Evolutionary conservation across 1,140 invertebrate species (phyloP), one percentile per base, ranked within the genome.

Genomic region (Bactericera cockerelli): DNA sequence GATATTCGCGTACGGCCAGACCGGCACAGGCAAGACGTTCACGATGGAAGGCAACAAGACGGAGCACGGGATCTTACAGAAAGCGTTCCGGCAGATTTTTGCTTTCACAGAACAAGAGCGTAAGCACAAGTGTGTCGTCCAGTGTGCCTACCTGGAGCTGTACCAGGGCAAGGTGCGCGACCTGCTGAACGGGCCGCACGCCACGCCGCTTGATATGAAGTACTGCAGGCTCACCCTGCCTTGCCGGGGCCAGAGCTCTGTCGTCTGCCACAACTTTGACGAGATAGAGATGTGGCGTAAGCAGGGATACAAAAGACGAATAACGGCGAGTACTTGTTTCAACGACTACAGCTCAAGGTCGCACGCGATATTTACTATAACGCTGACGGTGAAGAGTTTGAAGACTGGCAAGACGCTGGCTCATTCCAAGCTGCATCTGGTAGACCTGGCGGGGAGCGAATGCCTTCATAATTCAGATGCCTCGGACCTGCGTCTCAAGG

Each of bases 331-430:
- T 31, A 99, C 95, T 14, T 95, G 98, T 72, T 98, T 99, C 94
- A 99, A 98, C 73, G 90, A 95, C 70, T 92, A 98, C 72, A 95
- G 91, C 69, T 96, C 92, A 10, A 72, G 95, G 56, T 96, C 92
- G n/a, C 95, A 98, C 75, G 94, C 95, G 36, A 96, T 98, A 60
- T 98, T 99, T 72, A 87, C 96, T 68, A 89, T 99, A 58, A 94
- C 91, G 10, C 86, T 99, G 16, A 95, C 98, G 75, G 93, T 94
- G 75, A 87, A 87, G 66, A 75, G 80, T 68, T 72, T 78, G 4
- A 49, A 22, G 19, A 49, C 42, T 22, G 42, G 42, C 3, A 16
- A 49, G 8, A 8, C n/a, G 3, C n/a, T 19, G 22, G 8, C 73
- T 61, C 78, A 79, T 62, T 81, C 85, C 53, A 70, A 79, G 61